A percentile compares a stretch with the other conserved stretches of the same genome.
phyloP scores from a whole-genome alignment of 2,888 invertebrate species.

The Rhagophthalmus giganteus region DNA sequence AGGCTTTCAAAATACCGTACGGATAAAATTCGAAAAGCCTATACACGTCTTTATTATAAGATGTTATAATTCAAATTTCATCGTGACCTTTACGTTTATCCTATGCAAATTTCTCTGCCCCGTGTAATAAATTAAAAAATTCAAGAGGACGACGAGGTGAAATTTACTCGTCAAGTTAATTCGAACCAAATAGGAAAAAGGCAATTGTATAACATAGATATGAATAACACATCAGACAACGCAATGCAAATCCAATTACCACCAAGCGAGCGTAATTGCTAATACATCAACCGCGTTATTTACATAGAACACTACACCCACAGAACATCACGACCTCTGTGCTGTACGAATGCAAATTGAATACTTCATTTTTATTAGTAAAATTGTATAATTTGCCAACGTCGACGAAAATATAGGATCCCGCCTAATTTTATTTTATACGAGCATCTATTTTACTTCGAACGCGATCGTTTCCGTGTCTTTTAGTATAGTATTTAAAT shows the following conservation, averaged over 20 bases:
- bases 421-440: too few species aligned
- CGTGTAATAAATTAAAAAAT: not conserved
- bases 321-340: conserved; percentile 22
- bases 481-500: too few species aligned
- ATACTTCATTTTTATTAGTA: conserved; percentile 18
- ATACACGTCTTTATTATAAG: too few species aligned
- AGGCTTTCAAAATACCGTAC: too few species aligned
- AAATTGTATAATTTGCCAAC: conserved; percentile 20
- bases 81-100: not conserved
- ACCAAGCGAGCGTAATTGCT: conserved; percentile 28
- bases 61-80: too few species aligned
- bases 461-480: too few species aligned
- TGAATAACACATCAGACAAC: conserved; percentile 32
- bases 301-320: conserved; percentile 28
- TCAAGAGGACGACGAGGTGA: not conserved
- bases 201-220: conserved; percentile 17
- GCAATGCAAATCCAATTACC: conserved; percentile 32
- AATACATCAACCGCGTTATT: conserved; percentile 32
- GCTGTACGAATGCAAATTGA: conserved; percentile 19
- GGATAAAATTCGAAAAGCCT: too few species aligned
- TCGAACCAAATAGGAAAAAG: conserved; percentile 11
- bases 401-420: too few species aligned
- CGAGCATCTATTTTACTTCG: too few species aligned
- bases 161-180: conserved; percentile 10
- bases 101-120: not conserved